Evolutionary conservation across 2,113 vertebrate genomes (phyloP).

Genomic region (Chitala chitala): DNA sequence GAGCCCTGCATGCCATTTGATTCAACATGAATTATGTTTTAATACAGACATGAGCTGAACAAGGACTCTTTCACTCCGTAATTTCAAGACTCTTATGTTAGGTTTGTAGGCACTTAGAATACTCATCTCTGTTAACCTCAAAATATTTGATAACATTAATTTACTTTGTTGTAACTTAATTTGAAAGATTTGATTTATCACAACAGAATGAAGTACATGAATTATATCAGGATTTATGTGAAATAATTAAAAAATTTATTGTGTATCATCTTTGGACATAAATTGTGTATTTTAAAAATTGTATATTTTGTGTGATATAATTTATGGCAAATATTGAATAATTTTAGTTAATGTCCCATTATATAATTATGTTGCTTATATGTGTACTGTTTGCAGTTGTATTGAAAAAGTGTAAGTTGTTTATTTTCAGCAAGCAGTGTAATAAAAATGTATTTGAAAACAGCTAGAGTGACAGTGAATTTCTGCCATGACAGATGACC

Average conservation of each 20-base stretch:
- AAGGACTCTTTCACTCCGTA: not conserved
- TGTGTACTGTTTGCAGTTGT: too few species aligned
- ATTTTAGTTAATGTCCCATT: too few species aligned
- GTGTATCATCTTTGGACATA: not conserved
- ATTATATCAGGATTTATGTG: too few species aligned
- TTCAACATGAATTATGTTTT: not conserved
- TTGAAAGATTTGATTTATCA: not conserved
- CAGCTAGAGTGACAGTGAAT: too few species aligned
- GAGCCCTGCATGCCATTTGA: conserved; percentile 53
- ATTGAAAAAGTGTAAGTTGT: too few species aligned
- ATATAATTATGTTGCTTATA: too few species aligned
- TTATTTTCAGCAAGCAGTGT: too few species aligned
- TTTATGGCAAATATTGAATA: too few species aligned
- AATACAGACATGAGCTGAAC: not conserved
- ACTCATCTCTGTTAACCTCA: not conserved
- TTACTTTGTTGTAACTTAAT: not conserved
- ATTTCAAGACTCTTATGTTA: not conserved
- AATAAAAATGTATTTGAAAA: too few species aligned
- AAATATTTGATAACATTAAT: not conserved
- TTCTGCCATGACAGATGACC: too few species aligned
- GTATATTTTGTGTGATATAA: not conserved
- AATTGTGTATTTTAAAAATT: not conserved
- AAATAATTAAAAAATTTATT: not conserved
- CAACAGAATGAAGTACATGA: too few species aligned
- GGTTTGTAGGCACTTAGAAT: conserved; percentile 16